A percentile compares a stretch with the other conserved stretches of the same genome.
Conservation (phyloP, 2,888 invertebrate species). For the Ecliptopera silaceata region DNA sequence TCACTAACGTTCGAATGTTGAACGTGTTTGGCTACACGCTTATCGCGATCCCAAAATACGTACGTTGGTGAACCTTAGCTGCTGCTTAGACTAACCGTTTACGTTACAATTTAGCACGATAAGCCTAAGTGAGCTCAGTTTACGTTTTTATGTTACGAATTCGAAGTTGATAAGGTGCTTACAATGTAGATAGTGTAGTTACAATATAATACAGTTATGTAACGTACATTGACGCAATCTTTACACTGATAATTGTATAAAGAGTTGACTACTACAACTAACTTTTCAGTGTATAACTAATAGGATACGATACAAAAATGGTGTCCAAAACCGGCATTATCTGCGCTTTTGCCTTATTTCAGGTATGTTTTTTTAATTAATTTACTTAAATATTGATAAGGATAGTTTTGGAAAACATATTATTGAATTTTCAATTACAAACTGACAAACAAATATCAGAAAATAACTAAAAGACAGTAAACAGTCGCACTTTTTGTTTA, state of each 20-base stretch:
- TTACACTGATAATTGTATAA: conserved; percentile 16
- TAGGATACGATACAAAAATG: conserved; percentile 7
- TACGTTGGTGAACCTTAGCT: too few relatives aligned
- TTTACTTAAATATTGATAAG: too few relatives aligned
- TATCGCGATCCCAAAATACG: too few relatives aligned
- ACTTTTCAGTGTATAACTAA: conserved; percentile 4
- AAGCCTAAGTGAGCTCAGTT: neutral
- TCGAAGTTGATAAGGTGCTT: conserved; percentile 9
- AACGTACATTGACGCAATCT: conserved; percentile 5
- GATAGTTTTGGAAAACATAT: too few relatives aligned
- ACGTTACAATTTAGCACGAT: too few relatives aligned
- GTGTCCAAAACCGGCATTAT: conserved; percentile 5
- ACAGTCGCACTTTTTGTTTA: too few relatives aligned
- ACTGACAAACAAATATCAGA: too few relatives aligned
- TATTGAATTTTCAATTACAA: too few relatives aligned
- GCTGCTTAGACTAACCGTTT: too few relatives aligned
- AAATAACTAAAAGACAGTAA: too few relatives aligned
- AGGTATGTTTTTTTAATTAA: conserved; percentile 11
- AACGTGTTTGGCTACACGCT: too few relatives aligned
- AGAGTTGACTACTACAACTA: neutral
- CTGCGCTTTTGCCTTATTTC: conserved; percentile 21
- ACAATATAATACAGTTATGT: conserved; percentile 6
- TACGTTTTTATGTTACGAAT: neutral
- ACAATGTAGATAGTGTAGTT: conserved; percentile 15
- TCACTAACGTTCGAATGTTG: too few relatives aligned